Conservation (phyloP, 64 coral and sea anemone species). For the Dendrophyllia cribrosa region DNA sequence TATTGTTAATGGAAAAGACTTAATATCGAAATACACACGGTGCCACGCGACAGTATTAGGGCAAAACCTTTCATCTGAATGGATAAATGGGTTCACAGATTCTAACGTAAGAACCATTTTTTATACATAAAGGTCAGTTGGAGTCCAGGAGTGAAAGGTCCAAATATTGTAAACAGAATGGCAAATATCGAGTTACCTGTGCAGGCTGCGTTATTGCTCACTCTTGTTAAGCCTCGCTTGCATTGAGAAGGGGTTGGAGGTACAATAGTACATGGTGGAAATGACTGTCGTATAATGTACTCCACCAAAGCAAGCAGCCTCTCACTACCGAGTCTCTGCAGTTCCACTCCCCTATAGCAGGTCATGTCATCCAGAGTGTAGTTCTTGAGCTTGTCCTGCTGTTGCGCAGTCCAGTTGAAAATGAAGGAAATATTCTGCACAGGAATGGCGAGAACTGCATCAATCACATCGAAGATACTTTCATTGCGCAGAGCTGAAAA, state of each 20-base stretch:
- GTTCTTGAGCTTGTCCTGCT: conserved; percentile 37
- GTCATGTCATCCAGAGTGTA: conserved; percentile 57
- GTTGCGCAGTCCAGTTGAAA: conserved; percentile 54
- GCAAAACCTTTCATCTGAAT: too few species aligned
- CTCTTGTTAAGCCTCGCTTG: not conserved
- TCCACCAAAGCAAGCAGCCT: not conserved
- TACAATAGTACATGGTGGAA: not conserved
- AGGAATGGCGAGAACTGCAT: conserved; percentile 30
- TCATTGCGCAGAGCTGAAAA: conserved; percentile 37
- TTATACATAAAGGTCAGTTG: too few species aligned
- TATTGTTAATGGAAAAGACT: too few species aligned
- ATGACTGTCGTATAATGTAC: not conserved
- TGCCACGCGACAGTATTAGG: too few species aligned
- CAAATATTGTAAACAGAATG: not conserved
- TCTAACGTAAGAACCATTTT: too few species aligned
- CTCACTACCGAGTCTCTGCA: not conserved
- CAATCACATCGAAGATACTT: conserved; percentile 55
- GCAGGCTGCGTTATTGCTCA: not conserved
- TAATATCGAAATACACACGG: too few species aligned
- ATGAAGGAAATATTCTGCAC: conserved; percentile 67
- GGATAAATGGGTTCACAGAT: too few species aligned
- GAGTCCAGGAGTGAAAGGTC: too few species aligned
- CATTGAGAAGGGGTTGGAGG: not conserved
- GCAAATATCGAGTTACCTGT: not conserved
- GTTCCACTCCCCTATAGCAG: conserved; percentile 10